Conservation (phyloP, 1,140 invertebrate genomes). For the Oryctes rhinoceros region DNA sequence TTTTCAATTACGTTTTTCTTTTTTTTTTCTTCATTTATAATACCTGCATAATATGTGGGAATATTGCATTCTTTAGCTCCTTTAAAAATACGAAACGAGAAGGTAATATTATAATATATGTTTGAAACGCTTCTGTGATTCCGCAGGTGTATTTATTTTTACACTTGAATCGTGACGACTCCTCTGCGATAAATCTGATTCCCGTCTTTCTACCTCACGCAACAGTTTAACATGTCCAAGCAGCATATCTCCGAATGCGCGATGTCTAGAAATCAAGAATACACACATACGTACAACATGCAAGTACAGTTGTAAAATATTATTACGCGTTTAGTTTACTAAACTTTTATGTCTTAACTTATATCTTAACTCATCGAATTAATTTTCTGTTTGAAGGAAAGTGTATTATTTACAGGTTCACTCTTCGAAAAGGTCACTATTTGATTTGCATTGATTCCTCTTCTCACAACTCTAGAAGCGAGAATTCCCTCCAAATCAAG, state of each 20-base stretch:
- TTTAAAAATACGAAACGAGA: conserved; percentile 8
- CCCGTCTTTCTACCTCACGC: conserved; percentile 25
- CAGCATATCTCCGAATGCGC: conserved; percentile 30
- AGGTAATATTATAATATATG: conserved; percentile 27
- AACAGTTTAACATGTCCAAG: conserved; percentile 33
- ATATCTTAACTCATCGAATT: no score
- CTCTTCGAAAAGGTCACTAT: no score
- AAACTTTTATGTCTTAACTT: no score
- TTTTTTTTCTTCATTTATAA: background rate
- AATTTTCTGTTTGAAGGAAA: no score
- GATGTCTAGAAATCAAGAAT: background rate
- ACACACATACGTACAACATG: background rate
- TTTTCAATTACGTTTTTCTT: conserved; percentile 1
- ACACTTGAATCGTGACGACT: conserved; percentile 29
- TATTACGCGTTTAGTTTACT: no score
- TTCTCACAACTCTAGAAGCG: no score
- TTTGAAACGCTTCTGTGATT: conserved; percentile 34
- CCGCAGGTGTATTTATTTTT: conserved; percentile 36
- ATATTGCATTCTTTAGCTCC: conserved; percentile 15
- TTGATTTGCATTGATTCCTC: no score
- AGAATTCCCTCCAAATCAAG: no score
- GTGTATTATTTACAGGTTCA: no score
- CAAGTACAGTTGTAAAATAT: no score
- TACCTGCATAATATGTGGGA: conserved; percentile 6
- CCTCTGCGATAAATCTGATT: conserved; percentile 24